Conservation (phyloP, 1,140 invertebrate species). For the Drosophila asahinai region DNA sequence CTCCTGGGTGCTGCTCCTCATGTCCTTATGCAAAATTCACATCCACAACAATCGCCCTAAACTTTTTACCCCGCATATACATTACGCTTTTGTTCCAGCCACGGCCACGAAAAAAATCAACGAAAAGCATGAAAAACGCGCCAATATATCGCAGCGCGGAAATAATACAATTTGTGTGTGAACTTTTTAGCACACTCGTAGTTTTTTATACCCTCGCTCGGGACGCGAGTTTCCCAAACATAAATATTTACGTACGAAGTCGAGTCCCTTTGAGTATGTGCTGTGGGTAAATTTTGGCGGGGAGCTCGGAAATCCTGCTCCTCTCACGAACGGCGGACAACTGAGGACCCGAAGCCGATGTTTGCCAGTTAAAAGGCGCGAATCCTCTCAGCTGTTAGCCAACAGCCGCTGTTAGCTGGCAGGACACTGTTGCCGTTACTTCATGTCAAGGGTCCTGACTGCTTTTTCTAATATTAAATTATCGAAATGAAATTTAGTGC, state of each 20-base stretch:
- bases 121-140: conserved; percentile 61
- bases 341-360: conserved; percentile 47
- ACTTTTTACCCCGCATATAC: conserved; percentile 58
- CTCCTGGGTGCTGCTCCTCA: conserved; percentile 55
- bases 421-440: conserved; percentile 24
- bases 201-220: conserved; percentile 48
- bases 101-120: conserved; percentile 29
- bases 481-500: conserved; percentile 47
- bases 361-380: conserved; percentile 35
- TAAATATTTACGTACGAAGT: conserved; percentile 74
- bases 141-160: conserved; percentile 74
- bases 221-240: conserved; percentile 64
- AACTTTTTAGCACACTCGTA: conserved; percentile 77
- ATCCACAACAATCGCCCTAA: conserved; percentile 59
- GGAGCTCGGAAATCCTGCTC: conserved; percentile 20
- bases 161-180: conserved; percentile 83
- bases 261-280: conserved; percentile 6
- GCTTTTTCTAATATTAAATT: conserved; percentile 37
- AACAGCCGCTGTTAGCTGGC: conserved; percentile 32
- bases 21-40: conserved; percentile 71
- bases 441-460: conserved; percentile 1
- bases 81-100: conserved; percentile 56
- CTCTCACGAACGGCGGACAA: conserved; percentile 47
- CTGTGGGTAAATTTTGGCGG: not conserved
- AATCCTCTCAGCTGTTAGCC: conserved; percentile 30